Conservation (phyloP, 2,113 vertebrate species). For the human (Homo sapiens) region DNA sequence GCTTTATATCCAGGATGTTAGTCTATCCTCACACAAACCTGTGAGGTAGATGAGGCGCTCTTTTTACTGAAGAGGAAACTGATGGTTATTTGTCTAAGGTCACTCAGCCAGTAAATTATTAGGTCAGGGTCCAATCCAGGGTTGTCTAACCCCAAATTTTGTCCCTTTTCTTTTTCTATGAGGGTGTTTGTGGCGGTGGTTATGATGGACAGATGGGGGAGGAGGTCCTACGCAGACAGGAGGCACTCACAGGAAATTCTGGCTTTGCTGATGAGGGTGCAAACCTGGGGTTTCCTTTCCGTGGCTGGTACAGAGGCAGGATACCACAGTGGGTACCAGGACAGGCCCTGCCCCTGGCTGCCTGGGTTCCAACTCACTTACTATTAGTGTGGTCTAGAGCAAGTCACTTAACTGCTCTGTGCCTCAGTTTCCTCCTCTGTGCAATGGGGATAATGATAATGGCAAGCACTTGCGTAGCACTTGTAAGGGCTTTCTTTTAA, state of each 20-base stretch:
- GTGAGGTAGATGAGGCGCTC: too few relatives aligned
- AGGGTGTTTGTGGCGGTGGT: not conserved
- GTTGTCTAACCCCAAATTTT: not conserved
- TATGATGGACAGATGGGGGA: not conserved
- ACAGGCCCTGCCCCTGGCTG: not conserved
- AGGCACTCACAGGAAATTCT: not conserved
- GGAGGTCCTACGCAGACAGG: not conserved
- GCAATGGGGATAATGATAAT: not conserved
- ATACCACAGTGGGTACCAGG: not conserved
- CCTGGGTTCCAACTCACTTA: not conserved
- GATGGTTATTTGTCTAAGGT: not conserved
- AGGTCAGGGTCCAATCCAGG: not conserved
- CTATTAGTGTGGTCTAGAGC: not conserved
- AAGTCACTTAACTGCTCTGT: not conserved
- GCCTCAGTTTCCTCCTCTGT: slow-evolving; percentile 30
- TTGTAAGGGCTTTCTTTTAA: not conserved
- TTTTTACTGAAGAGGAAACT: not conserved
- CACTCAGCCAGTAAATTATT: not conserved
- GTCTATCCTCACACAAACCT: not conserved
- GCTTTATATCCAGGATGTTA: not conserved
- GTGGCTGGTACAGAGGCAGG: not conserved
- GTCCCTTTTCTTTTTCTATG: not conserved
- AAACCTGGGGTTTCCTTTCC: not conserved
- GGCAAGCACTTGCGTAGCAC: not conserved
- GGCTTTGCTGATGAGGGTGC: not conserved